Conservation (phyloP, 2,888 invertebrate genomes). For the Glyphotaelius pellucidus region DNA sequence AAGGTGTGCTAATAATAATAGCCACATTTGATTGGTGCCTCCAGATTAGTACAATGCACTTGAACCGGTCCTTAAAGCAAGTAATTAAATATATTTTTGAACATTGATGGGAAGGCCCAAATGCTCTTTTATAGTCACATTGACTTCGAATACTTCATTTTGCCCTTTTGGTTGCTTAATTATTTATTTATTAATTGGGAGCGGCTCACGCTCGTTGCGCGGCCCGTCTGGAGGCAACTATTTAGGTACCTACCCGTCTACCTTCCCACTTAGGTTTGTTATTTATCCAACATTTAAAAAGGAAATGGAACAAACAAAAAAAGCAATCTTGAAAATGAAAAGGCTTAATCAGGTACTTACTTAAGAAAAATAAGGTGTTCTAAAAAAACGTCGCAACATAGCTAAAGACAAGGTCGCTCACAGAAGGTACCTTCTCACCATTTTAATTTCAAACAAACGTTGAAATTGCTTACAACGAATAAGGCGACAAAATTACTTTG, state of each 20-base stretch:
- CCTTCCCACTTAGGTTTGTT: background rate
- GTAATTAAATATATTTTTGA: no score
- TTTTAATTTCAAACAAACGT: slow-evolving; percentile 9
- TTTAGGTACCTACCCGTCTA: background rate
- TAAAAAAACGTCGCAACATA: background rate
- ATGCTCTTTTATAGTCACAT: no score
- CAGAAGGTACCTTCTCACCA: background rate
- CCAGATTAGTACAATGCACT: no score
- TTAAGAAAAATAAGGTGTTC: background rate
- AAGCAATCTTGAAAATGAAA: background rate
- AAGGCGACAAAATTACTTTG: slow-evolving; percentile 29
- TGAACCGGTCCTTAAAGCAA: no score
- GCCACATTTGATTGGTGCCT: background rate
- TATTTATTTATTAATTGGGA: no score
- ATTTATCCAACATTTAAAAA: background rate
- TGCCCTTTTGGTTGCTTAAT: no score
- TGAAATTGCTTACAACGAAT: slow-evolving; percentile 28
- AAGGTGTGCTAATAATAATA: background rate
- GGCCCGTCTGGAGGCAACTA: no score
- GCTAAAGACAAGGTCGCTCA: background rate
- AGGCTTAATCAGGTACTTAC: background rate
- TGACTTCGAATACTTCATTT: no score
- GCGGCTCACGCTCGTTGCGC: no score
- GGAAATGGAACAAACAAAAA: background rate
- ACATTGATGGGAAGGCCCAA: no score